A percentile compares a stretch with the other conserved stretches of the same genome.
Conservation (phyloP, 2,113 vertebrate genomes). For the Laticauda laticaudata region DNA sequence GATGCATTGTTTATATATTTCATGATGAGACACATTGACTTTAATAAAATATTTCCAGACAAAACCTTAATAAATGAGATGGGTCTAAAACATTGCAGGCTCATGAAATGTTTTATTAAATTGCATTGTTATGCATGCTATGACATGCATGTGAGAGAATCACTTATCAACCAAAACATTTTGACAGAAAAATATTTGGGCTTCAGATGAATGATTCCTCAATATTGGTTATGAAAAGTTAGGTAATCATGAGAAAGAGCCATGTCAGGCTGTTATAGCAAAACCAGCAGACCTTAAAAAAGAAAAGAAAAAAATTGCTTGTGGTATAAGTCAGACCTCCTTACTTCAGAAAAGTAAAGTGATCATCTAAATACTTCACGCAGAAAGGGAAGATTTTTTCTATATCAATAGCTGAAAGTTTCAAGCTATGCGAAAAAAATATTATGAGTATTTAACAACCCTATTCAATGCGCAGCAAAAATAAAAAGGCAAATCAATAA, state of each 20-base stretch:
- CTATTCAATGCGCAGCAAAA: background rate
- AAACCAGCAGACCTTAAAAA: background rate
- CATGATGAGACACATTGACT: conserved; percentile 6
- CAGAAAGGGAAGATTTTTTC: background rate
- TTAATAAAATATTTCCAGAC: conserved; percentile 24
- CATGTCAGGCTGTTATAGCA: background rate
- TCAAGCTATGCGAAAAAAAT: background rate
- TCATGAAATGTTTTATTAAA: background rate
- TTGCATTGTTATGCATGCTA: background rate
- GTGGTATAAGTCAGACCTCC: background rate
- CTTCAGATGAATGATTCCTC: background rate
- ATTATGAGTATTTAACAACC: background rate
- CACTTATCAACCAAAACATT: background rate
- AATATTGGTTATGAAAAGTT: background rate
- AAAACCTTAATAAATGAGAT: background rate
- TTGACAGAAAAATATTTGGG: background rate
- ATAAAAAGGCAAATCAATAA: background rate
- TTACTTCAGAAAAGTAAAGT: background rate
- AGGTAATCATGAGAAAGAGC: background rate
- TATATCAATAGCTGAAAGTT: background rate
- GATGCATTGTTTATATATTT: background rate
- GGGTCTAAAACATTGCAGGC: conserved; percentile 29
- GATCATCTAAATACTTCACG: background rate
- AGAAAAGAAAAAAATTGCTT: background rate
- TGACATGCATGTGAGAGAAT: background rate